Evolutionary conservation across 1,140 invertebrate species (phyloP), one percentile per base, ranked within the genome.

Genomic region (Drosophila obscura): DNA sequence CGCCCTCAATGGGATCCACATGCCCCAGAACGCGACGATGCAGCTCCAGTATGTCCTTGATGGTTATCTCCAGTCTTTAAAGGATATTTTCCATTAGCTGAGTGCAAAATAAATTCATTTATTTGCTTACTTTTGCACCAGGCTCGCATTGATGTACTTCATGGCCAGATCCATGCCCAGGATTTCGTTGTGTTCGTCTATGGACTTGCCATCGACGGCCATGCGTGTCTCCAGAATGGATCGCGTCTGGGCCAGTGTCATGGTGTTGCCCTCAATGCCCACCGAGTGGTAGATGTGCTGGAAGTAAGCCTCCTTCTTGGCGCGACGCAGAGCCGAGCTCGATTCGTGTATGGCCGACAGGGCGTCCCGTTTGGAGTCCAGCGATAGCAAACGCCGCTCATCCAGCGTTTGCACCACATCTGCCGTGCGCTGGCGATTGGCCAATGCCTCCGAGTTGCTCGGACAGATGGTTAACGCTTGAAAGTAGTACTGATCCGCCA

Each of bases 221-320:
- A 98, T 95, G 73, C 97, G 94, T 0, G 98, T 99, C 93, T 99
- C 98, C 8, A 99, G 93, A 64, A 99, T 96, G 56, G 96, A 96
- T 68, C 98, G 93, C 1, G 98, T 98, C 92, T 99, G 96, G 19
- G 96, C 94, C n/a, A 99, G 93, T 28, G 97, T 96, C 95, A 99
- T 97, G 1, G 98, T 99, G 85, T 99, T 99, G 2, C 98, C 98
- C 93, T 99, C 98, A 71, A 99, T 98, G 35, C 97, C 98, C 58
- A 98, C 97, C 2, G 98, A 99, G 87, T 99, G 98, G 93, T 99
- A 99, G 62, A 99, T 98, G 92, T 99, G 97, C 87, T 97, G 95
- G 90, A 97, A 98, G 92, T 98, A 99, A 13, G 97, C 96, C 92
- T 99, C 97, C 88, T 97, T 97, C 89, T 98, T 99, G 1, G 97